These are phyloP conservation scores for Oligia fasciuncula DNA, from an alignment of 2,888 invertebrate species.

Conservation along the genomic window DNA sequence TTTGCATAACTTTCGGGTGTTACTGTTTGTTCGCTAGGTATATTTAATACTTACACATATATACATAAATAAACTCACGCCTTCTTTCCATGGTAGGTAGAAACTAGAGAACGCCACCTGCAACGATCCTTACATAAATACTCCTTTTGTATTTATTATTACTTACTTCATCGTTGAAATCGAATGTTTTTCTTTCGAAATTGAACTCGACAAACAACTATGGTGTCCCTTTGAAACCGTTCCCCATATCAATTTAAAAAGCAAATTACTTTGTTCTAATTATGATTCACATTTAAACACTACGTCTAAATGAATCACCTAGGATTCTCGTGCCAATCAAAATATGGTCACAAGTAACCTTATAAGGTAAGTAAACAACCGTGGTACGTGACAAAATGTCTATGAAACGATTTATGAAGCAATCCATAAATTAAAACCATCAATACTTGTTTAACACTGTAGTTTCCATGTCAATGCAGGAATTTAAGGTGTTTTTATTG, in stretches of 20 bases:
- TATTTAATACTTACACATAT: neutral
- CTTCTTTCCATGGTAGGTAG: neutral
- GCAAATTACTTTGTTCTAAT: constrained; percentile 17
- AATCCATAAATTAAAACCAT: constrained; percentile 29
- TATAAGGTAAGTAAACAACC: constrained; percentile 49
- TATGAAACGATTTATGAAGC: constrained; percentile 20
- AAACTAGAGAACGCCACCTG: neutral
- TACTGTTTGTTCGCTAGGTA: neutral
- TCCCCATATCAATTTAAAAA: neutral
- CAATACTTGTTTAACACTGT: constrained; percentile 33
- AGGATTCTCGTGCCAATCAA: constrained; percentile 44
- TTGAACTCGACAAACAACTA: neutral
- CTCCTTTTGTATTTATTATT: neutral
- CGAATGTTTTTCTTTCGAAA: neutral
- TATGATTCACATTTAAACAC: constrained; percentile 41
- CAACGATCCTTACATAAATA: neutral
- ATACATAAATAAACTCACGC: neutral
- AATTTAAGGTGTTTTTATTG: constrained; percentile 46
- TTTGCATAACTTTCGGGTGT: constrained; percentile 20
- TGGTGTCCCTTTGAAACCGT: neutral
- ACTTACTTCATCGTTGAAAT: neutral
- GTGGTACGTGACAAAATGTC: constrained; percentile 58
- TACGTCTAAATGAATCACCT: constrained; percentile 49
- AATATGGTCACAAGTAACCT: constrained; percentile 35
- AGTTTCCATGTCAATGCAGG: constrained; percentile 40